Conservation (phyloP, 2,888 invertebrate genomes). For the Taphrorychus bicolor region DNA sequence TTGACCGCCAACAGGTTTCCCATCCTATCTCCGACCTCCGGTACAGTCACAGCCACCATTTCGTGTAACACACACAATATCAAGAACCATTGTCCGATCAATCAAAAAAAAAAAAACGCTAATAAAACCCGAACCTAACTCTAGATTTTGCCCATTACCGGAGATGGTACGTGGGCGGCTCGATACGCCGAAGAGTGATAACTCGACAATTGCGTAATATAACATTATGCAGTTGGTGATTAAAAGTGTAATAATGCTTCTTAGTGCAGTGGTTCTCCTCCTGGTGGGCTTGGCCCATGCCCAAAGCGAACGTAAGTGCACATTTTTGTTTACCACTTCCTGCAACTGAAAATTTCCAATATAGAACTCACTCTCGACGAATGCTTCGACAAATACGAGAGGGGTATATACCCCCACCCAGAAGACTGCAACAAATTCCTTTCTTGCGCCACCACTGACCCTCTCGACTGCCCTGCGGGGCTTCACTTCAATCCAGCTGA, state of each 20-base stretch:
- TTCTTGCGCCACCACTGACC: conserved; percentile 24
- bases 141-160: conserved; percentile 17
- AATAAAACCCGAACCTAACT: conserved; percentile 18
- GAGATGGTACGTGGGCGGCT: not conserved
- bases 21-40: not conserved
- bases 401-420: conserved; percentile 35
- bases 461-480: conserved; percentile 35
- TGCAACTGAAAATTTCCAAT: not conserved
- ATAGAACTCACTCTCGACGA: conserved; percentile 40
- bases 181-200: not conserved
- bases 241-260: not conserved
- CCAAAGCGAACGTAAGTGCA: conserved; percentile 28
- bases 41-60: no score
- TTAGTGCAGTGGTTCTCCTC: not conserved
- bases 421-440: conserved; percentile 34
- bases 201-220: not conserved
- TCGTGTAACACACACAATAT: no score
- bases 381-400: conserved; percentile 41
- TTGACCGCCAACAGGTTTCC: no score
- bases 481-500: conserved; percentile 34
- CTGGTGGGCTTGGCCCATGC: conserved; percentile 4
- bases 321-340: not conserved
- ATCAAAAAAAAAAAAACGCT: conserved; percentile 7
- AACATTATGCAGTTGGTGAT: not conserved
- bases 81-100: conserved; percentile 28